Percentiles rank a stretch among this genome's conserved stretches.
phyloP scores from a whole-genome alignment of 1,140 invertebrate species.

The Atopsyche davidsoni region DNA sequence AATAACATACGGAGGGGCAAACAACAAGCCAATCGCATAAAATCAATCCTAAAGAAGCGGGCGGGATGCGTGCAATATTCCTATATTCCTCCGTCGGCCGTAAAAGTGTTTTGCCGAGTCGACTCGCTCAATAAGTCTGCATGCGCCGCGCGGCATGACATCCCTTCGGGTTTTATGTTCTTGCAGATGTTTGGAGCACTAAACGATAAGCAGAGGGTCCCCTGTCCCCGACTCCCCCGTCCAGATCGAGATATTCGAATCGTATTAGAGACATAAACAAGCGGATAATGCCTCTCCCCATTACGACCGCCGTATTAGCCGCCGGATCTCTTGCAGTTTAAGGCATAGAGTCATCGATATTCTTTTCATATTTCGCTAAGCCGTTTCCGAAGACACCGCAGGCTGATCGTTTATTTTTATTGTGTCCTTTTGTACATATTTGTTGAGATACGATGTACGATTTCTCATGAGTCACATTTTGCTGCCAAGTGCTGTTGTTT shows the following conservation, averaged over 20 bases:
- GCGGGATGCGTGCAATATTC: slow-evolving; percentile 18
- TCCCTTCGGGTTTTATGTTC: slow-evolving; percentile 8
- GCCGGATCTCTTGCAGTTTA: no score
- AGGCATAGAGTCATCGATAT: no score
- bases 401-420: no score
- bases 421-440: no score
- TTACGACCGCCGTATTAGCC: slow-evolving; percentile 19
- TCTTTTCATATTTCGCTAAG: no score
- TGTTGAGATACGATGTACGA: no score
- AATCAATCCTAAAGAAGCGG: slow-evolving; percentile 16
- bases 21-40: slow-evolving; percentile 18
- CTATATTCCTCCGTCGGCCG: slow-evolving; percentile 1
- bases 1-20: slow-evolving; percentile 8
- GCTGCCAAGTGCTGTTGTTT: no score
- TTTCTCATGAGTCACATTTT: no score
- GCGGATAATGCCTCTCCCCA: slow-evolving; percentile 21
- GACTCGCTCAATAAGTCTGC: slow-evolving; percentile 8
- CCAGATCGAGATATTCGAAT: slow-evolving; percentile 24
- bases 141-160: slow-evolving; percentile 16
- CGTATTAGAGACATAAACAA: slow-evolving; percentile 26
- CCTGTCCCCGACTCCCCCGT: background rate
- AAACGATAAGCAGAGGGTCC: slow-evolving; percentile 18
- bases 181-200: slow-evolving; percentile 22
- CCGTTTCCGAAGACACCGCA: no score
- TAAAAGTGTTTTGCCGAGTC: slow-evolving; percentile 22